Base-by-base conservation (phyloP, 2,113 vertebrate species). In the Recurvirostra avosetta region DNA sequence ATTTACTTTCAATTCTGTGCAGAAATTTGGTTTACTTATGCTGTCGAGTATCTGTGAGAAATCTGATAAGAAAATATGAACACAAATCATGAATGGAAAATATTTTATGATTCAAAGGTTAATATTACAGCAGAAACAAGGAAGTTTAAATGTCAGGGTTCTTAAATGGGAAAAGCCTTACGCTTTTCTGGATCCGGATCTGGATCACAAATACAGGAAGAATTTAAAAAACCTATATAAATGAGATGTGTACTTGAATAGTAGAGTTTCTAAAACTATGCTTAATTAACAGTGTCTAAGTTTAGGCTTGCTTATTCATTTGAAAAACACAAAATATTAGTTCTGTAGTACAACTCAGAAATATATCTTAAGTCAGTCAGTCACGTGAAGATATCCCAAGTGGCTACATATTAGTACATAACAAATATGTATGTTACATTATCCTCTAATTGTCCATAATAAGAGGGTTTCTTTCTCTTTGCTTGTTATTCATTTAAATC, bases 401-500 rank as follows among this genome's bases (percentile, higher is more conserved):
- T 89, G 67, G 22, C 85, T 96, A 40, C 32, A 15, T 89, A 49
- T 71, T 65, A 86, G 86, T 96, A 94, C 34, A 79, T 29, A 94
- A 43, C 79, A 91, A 87, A 79, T 83, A 94, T 56, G 32, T 92
- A 96, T 85, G 67, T 95, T 96, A 89, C 19, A 71, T 87, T 97
- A 65, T 92, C 73, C 78, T 93, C 83, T 95, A 92, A 90, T 96
- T 86, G 76, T 92, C 77, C 61, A 19, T 92, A 92, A 95, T 30
- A 26, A 83, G 43, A 59, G 19, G 7, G 6, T 80, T 92, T 82
- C 80, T 96, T 95, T 78, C 52, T 90, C 56, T 95, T 88, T 95
- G 40, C 49, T 89, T 97, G 61, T 88, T 94, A 88, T 96, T 97
- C 87, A 90, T 65, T 58, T 79, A 80, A 91, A 85, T 97, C 66